A percentile compares a stretch with the other conserved stretches of the same genome.
Conservation (phyloP, 2,888 invertebrate species). For the Drosophila anomalata region DNA sequence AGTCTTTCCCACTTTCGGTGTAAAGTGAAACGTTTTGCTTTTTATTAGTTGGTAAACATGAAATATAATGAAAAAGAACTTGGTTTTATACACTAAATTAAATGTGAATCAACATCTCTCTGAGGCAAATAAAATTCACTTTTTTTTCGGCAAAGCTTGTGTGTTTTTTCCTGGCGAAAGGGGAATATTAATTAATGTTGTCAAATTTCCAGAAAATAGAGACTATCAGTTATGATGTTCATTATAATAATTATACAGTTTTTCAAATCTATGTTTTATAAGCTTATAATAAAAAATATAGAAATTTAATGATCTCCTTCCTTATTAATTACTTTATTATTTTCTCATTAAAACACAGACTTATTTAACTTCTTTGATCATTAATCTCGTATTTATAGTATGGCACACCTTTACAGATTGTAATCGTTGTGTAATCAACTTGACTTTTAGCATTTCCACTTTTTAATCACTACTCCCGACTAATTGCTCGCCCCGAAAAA, state of each 20-base stretch:
- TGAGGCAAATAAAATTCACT: slow-evolving; percentile 26
- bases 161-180: slow-evolving; percentile 1
- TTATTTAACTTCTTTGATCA: background rate
- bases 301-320: no score
- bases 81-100: slow-evolving; percentile 36
- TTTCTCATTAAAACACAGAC: background rate
- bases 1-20: slow-evolving; percentile 44
- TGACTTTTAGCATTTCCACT: slow-evolving; percentile 37
- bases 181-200: slow-evolving; percentile 16
- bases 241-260: no score
- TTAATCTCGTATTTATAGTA: no score
- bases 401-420: slow-evolving; percentile 1
- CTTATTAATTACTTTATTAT: background rate
- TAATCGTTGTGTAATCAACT: slow-evolving; percentile 39
- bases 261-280: no score
- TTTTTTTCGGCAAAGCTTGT: slow-evolving; percentile 1
- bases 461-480: slow-evolving; percentile 44
- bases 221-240: no score
- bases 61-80: slow-evolving; percentile 41
- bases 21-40: slow-evolving; percentile 47
- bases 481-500: slow-evolving; percentile 58
- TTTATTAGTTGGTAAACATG: slow-evolving; percentile 50
- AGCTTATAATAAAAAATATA: no score
- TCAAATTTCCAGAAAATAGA: background rate
- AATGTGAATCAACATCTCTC: slow-evolving; percentile 41